Percentiles rank a stretch among this genome's conserved stretches.
These are phyloP conservation scores for Antheraea yamamai DNA, from an alignment of 2,888 invertebrate genomes.

Conservation along the genomic window DNA sequence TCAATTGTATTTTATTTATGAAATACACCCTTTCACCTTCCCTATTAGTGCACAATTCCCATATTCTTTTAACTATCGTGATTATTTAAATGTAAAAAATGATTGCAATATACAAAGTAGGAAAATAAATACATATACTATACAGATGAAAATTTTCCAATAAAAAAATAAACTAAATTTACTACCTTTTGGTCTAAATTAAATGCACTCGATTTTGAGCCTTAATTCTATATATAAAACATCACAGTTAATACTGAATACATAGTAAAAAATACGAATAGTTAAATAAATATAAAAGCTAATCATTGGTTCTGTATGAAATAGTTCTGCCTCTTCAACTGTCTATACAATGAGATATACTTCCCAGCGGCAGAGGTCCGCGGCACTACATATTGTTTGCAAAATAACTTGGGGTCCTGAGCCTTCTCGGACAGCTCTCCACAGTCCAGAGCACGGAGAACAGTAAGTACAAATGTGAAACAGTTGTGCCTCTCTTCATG, in stretches of 20 bases:
- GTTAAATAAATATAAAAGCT: conserved; percentile 37
- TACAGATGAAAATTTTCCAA: conserved; percentile 30
- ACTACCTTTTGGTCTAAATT: conserved; percentile 70
- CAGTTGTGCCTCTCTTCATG: conserved; percentile 91
- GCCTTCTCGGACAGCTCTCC: conserved; percentile 87
- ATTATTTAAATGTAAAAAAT: background rate
- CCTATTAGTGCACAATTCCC: too few species aligned
- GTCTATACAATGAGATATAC: conserved; percentile 91
- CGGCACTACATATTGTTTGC: conserved; percentile 91
- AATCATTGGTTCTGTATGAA: conserved; percentile 75
- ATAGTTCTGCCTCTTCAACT: conserved; percentile 81
- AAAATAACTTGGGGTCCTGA: conserved; percentile 86
- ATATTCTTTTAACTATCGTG: too few species aligned
- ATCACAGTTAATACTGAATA: conserved; percentile 80
- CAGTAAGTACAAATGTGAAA: conserved; percentile 92
- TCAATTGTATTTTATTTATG: too few species aligned
- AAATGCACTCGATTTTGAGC: conserved; percentile 74
- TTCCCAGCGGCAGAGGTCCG: conserved; percentile 91
- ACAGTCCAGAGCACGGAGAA: conserved; percentile 87
- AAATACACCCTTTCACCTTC: too few species aligned
- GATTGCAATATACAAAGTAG: background rate
- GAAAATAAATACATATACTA: conserved; percentile 22
- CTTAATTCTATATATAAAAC: conserved; percentile 69
- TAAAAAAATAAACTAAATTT: conserved; percentile 46
- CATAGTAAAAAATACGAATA: conserved; percentile 58